Evolutionary conservation across 2,888 invertebrate genomes (phyloP), one percentile per base, ranked within the genome.

Genomic region (Brachynemurus nebulosus): DNA sequence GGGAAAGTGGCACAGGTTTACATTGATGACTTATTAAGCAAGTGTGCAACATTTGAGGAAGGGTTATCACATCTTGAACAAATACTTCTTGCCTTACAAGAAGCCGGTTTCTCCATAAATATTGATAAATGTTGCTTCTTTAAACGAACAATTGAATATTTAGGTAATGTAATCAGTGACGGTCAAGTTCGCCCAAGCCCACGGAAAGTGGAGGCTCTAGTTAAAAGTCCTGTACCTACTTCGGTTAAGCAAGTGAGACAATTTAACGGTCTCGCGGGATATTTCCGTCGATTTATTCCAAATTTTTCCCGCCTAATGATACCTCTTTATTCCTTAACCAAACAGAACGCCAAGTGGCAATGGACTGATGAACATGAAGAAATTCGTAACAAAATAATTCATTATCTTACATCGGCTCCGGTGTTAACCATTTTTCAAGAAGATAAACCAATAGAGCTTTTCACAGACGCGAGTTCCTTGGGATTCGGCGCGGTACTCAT

Each of bases 91-190:
- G 30, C 42, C 4, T 39, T 53, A 4, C 40, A 35, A 4, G 34
- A 30, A 16, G 49, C 52, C 16, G 47, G 48, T n/a, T 48, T 50
- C 39, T 50, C 49, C 11, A 44, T 50, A n/a, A 50, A 50, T 39
- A 8, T 50, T 11, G 44, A 40, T 6, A 50, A 50, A 43, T 59
- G 59, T 27, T 59, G 57, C 4, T 48, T 54, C 38, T 47, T 55
- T 3, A 36, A 54, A n/a, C 54, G 54, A 0, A 54, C 55, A 33
- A 56, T 57, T 44, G 52, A 55, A 9, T 53, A 57, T 40, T 56
- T 57, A 1, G 44, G 48, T n/a, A 54, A 57, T 40, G 48, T 55
- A 1, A 45, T 58, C 23, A 56, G 55, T 34, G 51, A 54, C 0
- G 58, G 57, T 53, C 56, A 1, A 56, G 19, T 56, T 4, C 53